phyloP scores from a whole-genome alignment of 2,888 invertebrate genomes.

The Hydrotaea diabolus region DNA sequence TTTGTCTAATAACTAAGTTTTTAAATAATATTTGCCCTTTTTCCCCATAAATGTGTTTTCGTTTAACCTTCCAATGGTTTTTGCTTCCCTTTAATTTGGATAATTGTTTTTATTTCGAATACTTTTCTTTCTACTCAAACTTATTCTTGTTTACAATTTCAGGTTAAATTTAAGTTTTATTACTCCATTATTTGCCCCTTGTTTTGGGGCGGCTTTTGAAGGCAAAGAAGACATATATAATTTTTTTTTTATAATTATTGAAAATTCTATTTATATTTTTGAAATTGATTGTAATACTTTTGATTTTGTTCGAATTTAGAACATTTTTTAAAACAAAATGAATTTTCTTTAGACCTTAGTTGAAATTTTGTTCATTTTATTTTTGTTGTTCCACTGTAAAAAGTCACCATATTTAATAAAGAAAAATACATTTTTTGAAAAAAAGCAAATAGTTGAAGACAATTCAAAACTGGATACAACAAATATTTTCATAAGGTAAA shows the following conservation, averaged over 20 bases:
- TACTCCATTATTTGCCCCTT: background rate
- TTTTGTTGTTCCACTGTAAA: constrained; percentile 56
- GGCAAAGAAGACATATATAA: constrained; percentile 38
- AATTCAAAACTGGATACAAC: too few species aligned
- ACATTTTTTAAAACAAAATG: constrained; percentile 13
- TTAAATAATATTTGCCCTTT: too few species aligned
- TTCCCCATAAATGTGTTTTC: too few species aligned
- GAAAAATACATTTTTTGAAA: constrained; percentile 13
- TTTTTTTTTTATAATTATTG: constrained; percentile 29
- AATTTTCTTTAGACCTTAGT: background rate
- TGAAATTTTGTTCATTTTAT: constrained; percentile 25
- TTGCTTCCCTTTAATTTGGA: background rate
- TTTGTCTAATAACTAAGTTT: too few species aligned
- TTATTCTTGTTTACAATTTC: constrained; percentile 19
- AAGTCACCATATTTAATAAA: constrained; percentile 60
- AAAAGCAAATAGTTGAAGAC: background rate
- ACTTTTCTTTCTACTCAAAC: constrained; percentile 5
- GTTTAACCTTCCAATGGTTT: too few species aligned
- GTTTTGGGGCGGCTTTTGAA: constrained; percentile 24
- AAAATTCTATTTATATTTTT: background rate
- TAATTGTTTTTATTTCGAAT: constrained; percentile 13
- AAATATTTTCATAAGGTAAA: too few species aligned
- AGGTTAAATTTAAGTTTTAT: constrained; percentile 27
- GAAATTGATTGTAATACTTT: constrained; percentile 10
- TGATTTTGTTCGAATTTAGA: constrained; percentile 39